A percentile compares a stretch with the other conserved stretches of the same genome.
Evolutionary conservation across 37 sponge, comb jelly and placozoan genomes (phyloP).

Genomic region (Ephydatia muelleri): DNA sequence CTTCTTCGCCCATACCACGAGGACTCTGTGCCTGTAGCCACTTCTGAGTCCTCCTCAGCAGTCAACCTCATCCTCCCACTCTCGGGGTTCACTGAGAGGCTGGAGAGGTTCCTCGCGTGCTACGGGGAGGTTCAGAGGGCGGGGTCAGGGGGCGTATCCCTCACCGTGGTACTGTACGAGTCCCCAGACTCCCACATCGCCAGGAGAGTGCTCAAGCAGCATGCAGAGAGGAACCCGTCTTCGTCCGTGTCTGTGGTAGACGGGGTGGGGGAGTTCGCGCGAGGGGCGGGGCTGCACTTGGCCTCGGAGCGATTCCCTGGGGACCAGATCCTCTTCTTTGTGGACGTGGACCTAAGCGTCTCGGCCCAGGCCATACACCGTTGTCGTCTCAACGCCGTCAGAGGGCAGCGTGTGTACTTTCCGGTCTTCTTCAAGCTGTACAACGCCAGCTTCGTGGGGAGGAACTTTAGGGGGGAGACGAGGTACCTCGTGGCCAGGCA

Average conservation of each 20-base stretch:
- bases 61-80: conserved; percentile 56
- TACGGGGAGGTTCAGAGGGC: conserved; percentile 42
- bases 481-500: conserved; percentile 36
- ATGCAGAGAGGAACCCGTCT: conserved; percentile 25
- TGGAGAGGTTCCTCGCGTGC: conserved; percentile 52
- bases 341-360: conserved; percentile 70
- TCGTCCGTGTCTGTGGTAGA: conserved; percentile 40
- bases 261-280: conserved; percentile 50
- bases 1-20: conserved; percentile 62
- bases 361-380: conserved; percentile 40
- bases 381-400: conserved; percentile 65
- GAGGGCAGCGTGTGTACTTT: conserved; percentile 69
- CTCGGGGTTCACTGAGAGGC: conserved; percentile 53
- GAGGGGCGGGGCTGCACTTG: conserved; percentile 61
- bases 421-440: conserved; percentile 79
- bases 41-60: conserved; percentile 14
- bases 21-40: conserved; percentile 23
- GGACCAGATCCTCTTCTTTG: conserved; percentile 61
- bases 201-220: conserved; percentile 18
- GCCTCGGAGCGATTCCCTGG: conserved; percentile 44
- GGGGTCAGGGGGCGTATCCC: conserved; percentile 36
- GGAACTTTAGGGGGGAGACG: conserved; percentile 34
- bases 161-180: conserved; percentile 70
- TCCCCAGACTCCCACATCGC: conserved; percentile 52
- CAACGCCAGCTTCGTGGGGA: conserved; percentile 58